Evolutionary conservation across 2,797 vertebrate genomes (phyloP), one percentile per base, ranked within the genome.

Genomic region (Pangasius sanitwongsei): DNA sequence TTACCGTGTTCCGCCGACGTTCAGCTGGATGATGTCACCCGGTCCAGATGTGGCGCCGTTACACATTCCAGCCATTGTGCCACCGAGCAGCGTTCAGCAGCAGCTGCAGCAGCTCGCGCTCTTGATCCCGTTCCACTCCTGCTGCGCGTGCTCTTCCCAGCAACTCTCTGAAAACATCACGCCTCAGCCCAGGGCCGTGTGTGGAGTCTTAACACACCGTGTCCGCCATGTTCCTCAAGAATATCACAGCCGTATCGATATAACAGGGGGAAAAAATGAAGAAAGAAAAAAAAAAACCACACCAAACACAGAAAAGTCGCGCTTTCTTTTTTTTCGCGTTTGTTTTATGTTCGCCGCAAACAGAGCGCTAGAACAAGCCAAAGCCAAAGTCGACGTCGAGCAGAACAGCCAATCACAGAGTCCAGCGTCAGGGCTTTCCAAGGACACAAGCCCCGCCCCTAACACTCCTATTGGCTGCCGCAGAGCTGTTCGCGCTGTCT

Each of bases 11-110:
- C 98, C 98, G 44, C 98, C 98, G 92, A 99, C 98, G 92, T 99
- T 99, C 28, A 99, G 93, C 95, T 99, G 98, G 93, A 99, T 97
- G 92, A 99, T 99, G 93, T 99, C 98, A 85, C 97, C 98, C 93
- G 97, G 97, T 77, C 96, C 97, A 0, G 97, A 94, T 34, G 95
- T 92, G 53, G 95, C 67, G 91, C 92, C 95, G 93, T 94, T 96
- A 87, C 96, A 96, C 89, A 96, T 96, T 89, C 97, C 96, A 84
- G 97, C 97, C 98, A 99, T 99, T 92, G 92, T 95, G 59, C 48
- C 23, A 9, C 34, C 31, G 16, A 63, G 48, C 5, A 1, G 25
- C 11, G n/a, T 18, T 83, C 83, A 85, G 28, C 65, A 69, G 83
- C 83, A 48, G 44, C 83, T 8, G 44, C 44, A 48, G 48, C 65